These are phyloP conservation scores for Trachops cirrhosus DNA, from an alignment of 2,797 vertebrate genomes.

Conservation along the genomic window DNA sequence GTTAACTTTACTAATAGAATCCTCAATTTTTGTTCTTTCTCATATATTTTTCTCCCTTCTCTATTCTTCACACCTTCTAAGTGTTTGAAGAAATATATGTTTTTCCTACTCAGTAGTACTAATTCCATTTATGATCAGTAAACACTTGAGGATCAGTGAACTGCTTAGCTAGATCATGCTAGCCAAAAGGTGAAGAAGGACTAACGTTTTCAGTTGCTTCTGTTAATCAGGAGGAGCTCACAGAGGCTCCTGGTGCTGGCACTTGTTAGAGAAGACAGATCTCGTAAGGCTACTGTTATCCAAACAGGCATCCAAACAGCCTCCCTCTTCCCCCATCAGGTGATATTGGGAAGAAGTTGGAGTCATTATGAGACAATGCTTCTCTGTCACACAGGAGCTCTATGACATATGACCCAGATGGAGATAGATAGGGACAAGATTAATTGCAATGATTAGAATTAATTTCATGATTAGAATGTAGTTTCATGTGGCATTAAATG, in stretches of 20 bases:
- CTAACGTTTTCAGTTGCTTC: background rate
- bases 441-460: background rate
- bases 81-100: background rate
- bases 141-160: background rate
- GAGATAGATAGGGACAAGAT: background rate
- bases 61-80: background rate
- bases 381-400: background rate
- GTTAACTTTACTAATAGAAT: background rate
- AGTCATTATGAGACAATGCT: background rate
- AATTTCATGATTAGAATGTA: background rate
- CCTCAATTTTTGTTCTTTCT: background rate
- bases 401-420: background rate
- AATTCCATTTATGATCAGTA: background rate
- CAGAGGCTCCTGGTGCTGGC: background rate
- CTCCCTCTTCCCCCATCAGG: background rate
- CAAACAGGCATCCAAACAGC: background rate
- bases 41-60: background rate
- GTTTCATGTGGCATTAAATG: background rate
- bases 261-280: background rate
- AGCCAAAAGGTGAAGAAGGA: background rate
- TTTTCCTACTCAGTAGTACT: background rate
- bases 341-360: background rate
- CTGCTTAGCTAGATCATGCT: background rate
- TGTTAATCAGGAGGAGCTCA: background rate
- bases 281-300: fast-evolving